Evolutionary conservation across 2,113 vertebrate genomes (phyloP).

Genomic region (Varanus komodoensis): DNA sequence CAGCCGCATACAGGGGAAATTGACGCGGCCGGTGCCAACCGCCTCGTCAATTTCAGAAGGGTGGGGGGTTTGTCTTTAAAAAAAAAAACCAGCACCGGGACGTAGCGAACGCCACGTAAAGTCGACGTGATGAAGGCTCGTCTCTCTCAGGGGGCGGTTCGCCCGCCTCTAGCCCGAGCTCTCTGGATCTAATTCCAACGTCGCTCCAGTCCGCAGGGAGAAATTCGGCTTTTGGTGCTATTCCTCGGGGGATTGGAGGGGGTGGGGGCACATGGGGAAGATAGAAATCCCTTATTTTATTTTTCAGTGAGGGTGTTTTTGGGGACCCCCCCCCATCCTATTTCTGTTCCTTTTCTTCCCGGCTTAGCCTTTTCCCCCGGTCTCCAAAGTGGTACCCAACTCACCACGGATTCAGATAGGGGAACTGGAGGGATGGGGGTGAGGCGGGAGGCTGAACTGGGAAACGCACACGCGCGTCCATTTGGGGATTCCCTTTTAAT

Average conservation of each 20-base stretch:
- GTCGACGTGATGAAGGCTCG: conserved; percentile 69
- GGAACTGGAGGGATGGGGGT: conserved; percentile 35
- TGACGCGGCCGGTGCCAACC: neutral
- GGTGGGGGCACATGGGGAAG: neutral
- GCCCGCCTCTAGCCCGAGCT: neutral
- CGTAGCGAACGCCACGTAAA: conserved; percentile 62
- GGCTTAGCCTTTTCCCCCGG: neutral
- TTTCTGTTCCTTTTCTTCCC: neutral
- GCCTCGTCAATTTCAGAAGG: neutral
- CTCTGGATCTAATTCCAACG: neutral
- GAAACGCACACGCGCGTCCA: neutral
- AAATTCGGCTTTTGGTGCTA: neutral
- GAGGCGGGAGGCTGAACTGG: conserved; percentile 43
- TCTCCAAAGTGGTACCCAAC: conserved; percentile 53
- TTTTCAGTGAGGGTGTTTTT: too few relatives aligned
- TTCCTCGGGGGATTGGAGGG: neutral
- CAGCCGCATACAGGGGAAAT: too few relatives aligned
- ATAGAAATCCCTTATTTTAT: neutral
- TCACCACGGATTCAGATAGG: conserved; percentile 56
- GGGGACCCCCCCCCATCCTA: neutral
- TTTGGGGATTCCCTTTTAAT: neutral
- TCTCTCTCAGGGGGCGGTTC: conserved; percentile 16
- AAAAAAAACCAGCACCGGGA: conserved; percentile 48
- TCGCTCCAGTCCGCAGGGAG: neutral
- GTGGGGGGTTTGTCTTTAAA: too few relatives aligned